Base-by-base conservation (phyloP, 1,140 invertebrate species). In the Amyelois transitella region DNA sequence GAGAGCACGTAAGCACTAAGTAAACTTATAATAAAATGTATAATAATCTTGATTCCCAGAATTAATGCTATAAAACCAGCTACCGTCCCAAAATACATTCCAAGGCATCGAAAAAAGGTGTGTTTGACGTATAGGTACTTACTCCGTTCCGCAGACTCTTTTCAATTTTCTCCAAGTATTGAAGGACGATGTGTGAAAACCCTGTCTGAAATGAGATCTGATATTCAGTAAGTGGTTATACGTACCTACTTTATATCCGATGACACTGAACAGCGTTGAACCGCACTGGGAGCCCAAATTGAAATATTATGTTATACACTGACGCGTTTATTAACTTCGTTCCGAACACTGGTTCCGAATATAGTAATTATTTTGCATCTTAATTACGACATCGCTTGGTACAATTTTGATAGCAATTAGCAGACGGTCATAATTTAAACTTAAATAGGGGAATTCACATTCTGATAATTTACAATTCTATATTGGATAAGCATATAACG, bases 141-240 rank as follows among this genome's bases (percentile, higher is more conserved):
- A 48, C 45, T 48, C 12, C 21, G 8, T n/a, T 48, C 45, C n/a
- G 20, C 8, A 22, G 49, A 51, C 49, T 28, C n/a, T 43, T 52
- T 52, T 32, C 50, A 52, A 52, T 52, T 52, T 52, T 52, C 28
- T 28, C 28, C 17, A 38, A 52, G 18, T 32, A 14, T 19, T 52
- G 49, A 51, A 18, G 22, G 22, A 48, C 49, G 49, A 25, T 51
- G 32, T 32, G 50, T 52, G 50, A 38, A 50, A 52, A 10, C 32
- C 45, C 3, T 43, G 32, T 32, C 28, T 48, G 45, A 48, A 48
- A 48, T 22, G 50, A 14, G 50, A 52, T 52, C 50, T 52, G 32
- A 52, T 52, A 52, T 52, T 38, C 50, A n/a, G 50, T 43, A 52
- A 52, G 50, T 43, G 50, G 45, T n/a, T 48, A 19, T 48, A 48